A percentile compares a stretch with the other conserved stretches of the same genome.
Conservation (phyloP, 2,888 invertebrate genomes). For the Pemphredon lugubris region DNA sequence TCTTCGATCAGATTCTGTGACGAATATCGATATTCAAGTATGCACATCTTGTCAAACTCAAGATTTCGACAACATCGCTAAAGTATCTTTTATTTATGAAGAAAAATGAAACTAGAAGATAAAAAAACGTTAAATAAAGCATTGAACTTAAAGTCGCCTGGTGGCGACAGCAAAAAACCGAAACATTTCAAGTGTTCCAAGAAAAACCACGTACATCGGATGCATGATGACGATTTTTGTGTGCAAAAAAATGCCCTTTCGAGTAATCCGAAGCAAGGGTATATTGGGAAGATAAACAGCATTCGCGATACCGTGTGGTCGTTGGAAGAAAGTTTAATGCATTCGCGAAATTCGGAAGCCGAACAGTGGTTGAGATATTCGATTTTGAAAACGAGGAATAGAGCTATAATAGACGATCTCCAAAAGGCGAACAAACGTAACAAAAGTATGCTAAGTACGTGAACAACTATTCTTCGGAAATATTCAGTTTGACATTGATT, state of each 20-base stretch:
- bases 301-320: slow-evolving; percentile 41
- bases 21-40: too few relatives aligned
- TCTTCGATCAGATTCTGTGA: too few relatives aligned
- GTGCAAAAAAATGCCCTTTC: background rate
- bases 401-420: slow-evolving; percentile 56
- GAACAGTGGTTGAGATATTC: slow-evolving; percentile 63
- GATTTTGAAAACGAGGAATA: slow-evolving; percentile 56
- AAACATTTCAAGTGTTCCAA: background rate
- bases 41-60: too few relatives aligned
- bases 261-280: slow-evolving; percentile 2
- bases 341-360: slow-evolving; percentile 63
- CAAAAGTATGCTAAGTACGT: slow-evolving; percentile 71
- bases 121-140: too few relatives aligned
- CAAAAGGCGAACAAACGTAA: slow-evolving; percentile 68
- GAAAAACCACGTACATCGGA: background rate
- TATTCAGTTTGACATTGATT: background rate
- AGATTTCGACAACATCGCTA: too few relatives aligned
- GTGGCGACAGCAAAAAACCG: too few relatives aligned
- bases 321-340: slow-evolving; percentile 63
- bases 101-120: too few relatives aligned
- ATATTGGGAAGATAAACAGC: slow-evolving; percentile 33
- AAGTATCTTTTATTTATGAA: too few relatives aligned
- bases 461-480: background rate
- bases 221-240: background rate
- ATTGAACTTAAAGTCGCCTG: too few relatives aligned